Percentiles rank a stretch among this genome's conserved stretches.
These are phyloP conservation scores for Poliocrania exsul DNA, from an alignment of 2,797 vertebrate species.

Conservation along the genomic window DNA sequence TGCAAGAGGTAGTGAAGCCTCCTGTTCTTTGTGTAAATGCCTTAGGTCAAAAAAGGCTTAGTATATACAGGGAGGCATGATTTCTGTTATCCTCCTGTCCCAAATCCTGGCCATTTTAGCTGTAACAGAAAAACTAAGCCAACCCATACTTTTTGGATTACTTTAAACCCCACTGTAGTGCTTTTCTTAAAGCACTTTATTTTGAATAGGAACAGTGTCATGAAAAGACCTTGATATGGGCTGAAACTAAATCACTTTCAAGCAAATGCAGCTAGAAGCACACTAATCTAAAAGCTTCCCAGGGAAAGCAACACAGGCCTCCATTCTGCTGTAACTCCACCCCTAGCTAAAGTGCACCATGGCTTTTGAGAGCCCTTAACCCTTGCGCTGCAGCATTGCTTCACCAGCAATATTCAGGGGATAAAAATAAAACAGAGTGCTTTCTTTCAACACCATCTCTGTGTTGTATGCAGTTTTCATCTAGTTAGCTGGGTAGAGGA, in stretches of 20 bases:
- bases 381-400: not conserved
- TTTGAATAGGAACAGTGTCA: conserved; percentile 33
- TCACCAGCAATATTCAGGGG: not conserved
- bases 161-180: not conserved
- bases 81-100: conserved; percentile 21
- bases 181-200: conserved; percentile 44
- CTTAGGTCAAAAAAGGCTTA: conserved; percentile 42
- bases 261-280: conserved; percentile 62
- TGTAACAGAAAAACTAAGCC: conserved; percentile 30
- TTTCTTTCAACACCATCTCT: not conserved
- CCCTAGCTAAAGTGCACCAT: not conserved
- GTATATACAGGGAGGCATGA: not conserved
- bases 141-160: conserved; percentile 47
- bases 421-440: not conserved
- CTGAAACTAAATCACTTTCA: conserved; percentile 62
- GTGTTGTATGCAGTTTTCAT: not conserved
- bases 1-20: not conserved
- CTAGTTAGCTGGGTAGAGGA: not conserved
- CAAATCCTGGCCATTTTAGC: not conserved
- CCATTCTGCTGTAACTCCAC: conserved; percentile 12
- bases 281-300: conserved; percentile 36
- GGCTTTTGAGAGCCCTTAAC: conserved; percentile 50
- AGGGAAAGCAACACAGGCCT: not conserved
- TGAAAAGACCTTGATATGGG: conserved; percentile 39
- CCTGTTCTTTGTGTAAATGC: conserved; percentile 1